phyloP scores from a whole-genome alignment of 1,140 invertebrate species.

The Drosophila sturtevanti region DNA sequence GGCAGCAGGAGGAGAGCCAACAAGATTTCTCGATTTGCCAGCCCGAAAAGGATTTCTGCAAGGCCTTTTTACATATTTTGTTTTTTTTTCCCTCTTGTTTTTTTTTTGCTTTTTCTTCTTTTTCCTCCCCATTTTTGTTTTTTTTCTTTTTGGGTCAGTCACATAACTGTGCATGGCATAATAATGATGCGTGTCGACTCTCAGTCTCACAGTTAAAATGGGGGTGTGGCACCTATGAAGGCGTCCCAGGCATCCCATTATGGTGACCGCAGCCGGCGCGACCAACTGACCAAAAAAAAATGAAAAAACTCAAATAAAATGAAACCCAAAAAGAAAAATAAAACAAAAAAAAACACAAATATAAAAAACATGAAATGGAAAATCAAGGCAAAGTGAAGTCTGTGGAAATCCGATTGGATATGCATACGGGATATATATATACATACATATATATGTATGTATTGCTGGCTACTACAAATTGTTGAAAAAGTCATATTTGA shows the following conservation, averaged over 20 bases:
- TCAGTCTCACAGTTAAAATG: conserved; percentile 15
- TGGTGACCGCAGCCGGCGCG: conserved; percentile 31
- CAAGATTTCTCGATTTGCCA: conserved; percentile 45
- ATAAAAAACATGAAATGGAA: conserved; percentile 11
- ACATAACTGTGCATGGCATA: conserved; percentile 80
- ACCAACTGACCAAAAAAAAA: conserved; percentile 48
- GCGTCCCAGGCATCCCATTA: conserved; percentile 3
- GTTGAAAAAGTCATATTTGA: conserved; percentile 1
- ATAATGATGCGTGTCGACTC: conserved; percentile 63
- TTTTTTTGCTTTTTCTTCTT: conserved; percentile 2
- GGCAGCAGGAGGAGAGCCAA: conserved; percentile 9
- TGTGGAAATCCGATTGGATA: conserved; percentile 64
- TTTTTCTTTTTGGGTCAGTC: conserved; percentile 60
- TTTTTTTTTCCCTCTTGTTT: background rate
- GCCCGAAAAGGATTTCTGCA: conserved; percentile 65
- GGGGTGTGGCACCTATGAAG: conserved; percentile 44
- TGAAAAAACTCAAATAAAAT: conserved; percentile 42
- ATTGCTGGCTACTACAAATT: background rate
- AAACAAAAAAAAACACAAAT: background rate
- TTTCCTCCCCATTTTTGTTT: background rate
- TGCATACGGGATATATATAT: conserved; percentile 32
- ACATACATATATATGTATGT: too few species aligned
- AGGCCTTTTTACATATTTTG: conserved; percentile 69
- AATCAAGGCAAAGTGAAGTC: conserved; percentile 50
- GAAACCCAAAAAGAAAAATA: background rate